phyloP scores from a whole-genome alignment of 2,888 invertebrate genomes.

The Sinodicranocentrus sp. region DNA sequence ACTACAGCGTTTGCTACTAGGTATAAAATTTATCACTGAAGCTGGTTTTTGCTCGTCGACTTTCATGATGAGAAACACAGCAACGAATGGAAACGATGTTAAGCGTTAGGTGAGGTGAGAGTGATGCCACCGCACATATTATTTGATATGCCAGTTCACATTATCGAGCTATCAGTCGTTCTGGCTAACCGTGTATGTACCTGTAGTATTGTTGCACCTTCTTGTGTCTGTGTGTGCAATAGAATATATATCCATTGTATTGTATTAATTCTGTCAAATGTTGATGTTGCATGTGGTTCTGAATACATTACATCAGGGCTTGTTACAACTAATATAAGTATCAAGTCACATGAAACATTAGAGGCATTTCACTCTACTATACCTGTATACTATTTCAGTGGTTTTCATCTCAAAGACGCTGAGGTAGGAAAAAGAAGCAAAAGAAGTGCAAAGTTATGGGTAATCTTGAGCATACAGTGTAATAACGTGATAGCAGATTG shows the following conservation, averaged over 20 bases:
- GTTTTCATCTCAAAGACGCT: conserved; percentile 31
- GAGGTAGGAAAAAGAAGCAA: conserved; percentile 51
- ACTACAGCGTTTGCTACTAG: not conserved
- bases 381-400: conserved; percentile 5
- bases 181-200: not conserved
- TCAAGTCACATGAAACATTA: not conserved
- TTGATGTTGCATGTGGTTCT: conserved; percentile 24
- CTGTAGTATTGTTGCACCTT: not conserved
- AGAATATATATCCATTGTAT: not conserved
- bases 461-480: not conserved
- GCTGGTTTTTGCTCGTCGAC: not conserved
- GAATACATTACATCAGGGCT: not conserved
- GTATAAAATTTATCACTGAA: too few relatives aligned
- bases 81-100: not conserved
- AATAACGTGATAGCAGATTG: not conserved
- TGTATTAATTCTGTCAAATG: conserved; percentile 20
- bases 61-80: not conserved
- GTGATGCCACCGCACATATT: conserved; percentile 14
- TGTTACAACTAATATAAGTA: too few relatives aligned
- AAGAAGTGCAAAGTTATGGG: conserved; percentile 29
- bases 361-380: not conserved
- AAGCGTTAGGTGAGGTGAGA: conserved; percentile 9
- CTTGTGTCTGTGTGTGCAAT: conserved; percentile 22
- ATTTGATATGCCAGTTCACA: conserved; percentile 1
- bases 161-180: conserved; percentile 21